Conservation (phyloP, 2,113 vertebrate species). For the Perccottus glenii region DNA sequence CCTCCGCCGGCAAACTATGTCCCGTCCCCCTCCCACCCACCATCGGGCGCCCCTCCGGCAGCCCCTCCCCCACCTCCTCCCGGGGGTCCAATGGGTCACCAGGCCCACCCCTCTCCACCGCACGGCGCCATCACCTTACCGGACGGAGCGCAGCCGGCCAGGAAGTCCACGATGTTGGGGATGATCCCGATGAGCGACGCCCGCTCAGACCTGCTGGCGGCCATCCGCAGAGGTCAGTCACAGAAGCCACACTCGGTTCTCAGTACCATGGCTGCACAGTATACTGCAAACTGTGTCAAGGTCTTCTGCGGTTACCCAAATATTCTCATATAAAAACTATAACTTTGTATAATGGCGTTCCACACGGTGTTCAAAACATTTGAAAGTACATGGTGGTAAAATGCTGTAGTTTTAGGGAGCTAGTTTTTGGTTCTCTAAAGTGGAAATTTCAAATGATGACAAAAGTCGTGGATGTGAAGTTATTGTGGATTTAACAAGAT, state of each 20-base stretch:
- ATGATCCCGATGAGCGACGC: slow-evolving; percentile 92
- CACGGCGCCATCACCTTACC: slow-evolving; percentile 71
- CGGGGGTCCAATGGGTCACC: slow-evolving; percentile 38
- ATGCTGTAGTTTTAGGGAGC: too few relatives aligned
- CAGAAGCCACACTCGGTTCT: too few relatives aligned
- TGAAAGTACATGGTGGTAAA: too few relatives aligned
- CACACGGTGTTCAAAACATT: too few relatives aligned
- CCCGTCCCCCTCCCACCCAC: slow-evolving; percentile 77
- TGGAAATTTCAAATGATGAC: too few relatives aligned
- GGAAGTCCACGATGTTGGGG: slow-evolving; percentile 82
- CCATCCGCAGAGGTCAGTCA: slow-evolving; percentile 88
- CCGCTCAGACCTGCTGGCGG: slow-evolving; percentile 89
- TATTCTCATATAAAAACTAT: too few relatives aligned
- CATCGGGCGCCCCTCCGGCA: slow-evolving; percentile 64
- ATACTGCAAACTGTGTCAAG: not conserved
- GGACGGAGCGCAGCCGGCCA: slow-evolving; percentile 58
- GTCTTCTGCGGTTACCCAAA: too few relatives aligned
- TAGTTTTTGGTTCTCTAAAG: too few relatives aligned
- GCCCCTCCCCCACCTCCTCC: slow-evolving; percentile 63
- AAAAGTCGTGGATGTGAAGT: too few relatives aligned
- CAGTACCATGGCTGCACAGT: too few relatives aligned
- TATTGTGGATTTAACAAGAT: too few relatives aligned
- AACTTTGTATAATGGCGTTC: too few relatives aligned
- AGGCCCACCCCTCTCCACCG: slow-evolving; percentile 64
- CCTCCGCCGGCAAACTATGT: slow-evolving; percentile 79